Evolutionary conservation across 2,888 invertebrate species (phyloP).

Genomic region (Marronus borbonicus): DNA sequence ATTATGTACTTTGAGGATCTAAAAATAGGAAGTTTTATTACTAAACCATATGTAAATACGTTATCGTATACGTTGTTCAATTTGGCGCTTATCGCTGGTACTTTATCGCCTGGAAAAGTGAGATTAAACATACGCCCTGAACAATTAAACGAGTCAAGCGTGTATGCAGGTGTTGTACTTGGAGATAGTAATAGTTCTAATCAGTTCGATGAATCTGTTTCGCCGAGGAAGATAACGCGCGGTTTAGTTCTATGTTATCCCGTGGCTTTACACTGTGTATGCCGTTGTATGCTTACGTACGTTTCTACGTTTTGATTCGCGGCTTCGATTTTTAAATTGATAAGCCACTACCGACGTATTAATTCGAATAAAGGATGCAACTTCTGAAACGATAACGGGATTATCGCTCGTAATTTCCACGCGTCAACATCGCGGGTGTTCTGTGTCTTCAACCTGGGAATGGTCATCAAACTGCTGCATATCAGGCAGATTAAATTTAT

Average conservation of each 20-base stretch:
- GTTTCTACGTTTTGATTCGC: not conserved
- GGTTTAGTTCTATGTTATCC: no score
- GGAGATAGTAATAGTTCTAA: constrained; percentile 1
- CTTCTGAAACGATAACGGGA: no score
- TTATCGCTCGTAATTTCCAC: no score
- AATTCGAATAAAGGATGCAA: not conserved
- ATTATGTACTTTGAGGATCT: no score
- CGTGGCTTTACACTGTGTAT: no score
- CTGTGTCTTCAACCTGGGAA: not conserved
- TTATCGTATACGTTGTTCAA: no score
- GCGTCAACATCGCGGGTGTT: no score
- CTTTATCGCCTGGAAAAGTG: not conserved
- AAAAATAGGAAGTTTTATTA: no score
- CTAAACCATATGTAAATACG: no score
- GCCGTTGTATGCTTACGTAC: not conserved
- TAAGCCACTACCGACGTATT: not conserved
- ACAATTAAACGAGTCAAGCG: not conserved
- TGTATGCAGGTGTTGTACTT: constrained; percentile 5
- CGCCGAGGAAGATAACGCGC: not conserved
- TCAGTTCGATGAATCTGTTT: not conserved
- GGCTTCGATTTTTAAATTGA: not conserved
- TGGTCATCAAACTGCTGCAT: constrained; percentile 39
- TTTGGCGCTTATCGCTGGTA: not conserved
- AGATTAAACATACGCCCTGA: not conserved
- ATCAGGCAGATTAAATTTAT: constrained; percentile 34